phyloP scores from a whole-genome alignment of 2,113 vertebrate genomes.

The Balaeniceps rex region DNA sequence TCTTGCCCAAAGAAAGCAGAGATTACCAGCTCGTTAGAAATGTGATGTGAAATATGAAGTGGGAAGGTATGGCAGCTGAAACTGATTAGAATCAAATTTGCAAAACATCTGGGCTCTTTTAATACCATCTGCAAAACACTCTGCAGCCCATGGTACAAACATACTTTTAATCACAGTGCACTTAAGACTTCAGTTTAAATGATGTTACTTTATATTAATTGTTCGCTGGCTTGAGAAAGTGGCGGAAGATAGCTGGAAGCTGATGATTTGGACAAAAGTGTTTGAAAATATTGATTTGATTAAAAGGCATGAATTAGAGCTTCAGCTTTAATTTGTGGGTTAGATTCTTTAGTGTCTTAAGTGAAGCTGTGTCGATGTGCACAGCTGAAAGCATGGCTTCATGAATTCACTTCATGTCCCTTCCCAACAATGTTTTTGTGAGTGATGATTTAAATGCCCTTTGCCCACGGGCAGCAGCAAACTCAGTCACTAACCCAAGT shows the following conservation, averaged over 20 bases:
- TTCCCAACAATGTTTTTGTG: neutral
- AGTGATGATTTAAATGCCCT: neutral
- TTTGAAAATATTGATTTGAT: neutral
- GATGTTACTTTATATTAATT: neutral
- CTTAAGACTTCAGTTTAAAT: neutral
- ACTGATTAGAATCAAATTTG: neutral
- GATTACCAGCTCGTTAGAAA: neutral
- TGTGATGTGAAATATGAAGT: neutral
- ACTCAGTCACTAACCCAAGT: neutral
- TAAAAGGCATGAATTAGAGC: neutral
- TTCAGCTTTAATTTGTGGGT: neutral
- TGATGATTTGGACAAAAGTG: neutral
- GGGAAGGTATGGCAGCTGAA: neutral
- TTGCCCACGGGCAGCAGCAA: neutral
- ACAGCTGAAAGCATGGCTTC: neutral
- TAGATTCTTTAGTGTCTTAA: neutral
- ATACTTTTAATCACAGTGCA: neutral
- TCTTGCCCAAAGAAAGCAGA: neutral
- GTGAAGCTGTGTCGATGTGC: neutral
- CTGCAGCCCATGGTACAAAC: neutral
- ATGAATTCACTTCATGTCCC: neutral
- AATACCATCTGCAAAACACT: neutral
- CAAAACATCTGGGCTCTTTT: neutral
- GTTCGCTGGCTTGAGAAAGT: neutral
- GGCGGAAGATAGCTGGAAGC: neutral